Base-by-base conservation (phyloP, 2,113 vertebrate genomes). In the Channa maculata region DNA sequence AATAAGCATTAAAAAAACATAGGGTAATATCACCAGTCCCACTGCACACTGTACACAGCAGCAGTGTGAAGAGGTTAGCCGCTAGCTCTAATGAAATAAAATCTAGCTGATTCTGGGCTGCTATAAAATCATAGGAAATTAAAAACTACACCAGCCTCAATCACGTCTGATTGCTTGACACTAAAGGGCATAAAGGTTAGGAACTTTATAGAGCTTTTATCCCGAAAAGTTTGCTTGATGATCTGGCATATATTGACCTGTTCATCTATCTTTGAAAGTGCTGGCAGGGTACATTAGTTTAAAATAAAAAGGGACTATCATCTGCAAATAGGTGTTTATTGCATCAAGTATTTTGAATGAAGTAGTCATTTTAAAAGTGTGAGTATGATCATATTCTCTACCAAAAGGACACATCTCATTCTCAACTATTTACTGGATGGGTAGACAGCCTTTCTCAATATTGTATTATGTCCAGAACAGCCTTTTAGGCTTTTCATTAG, bases 51-150 rank as follows among this genome's bases (percentile, higher is more conserved):
- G 85, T 63, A 73, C 67, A 77, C 75, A 79, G 84, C 71, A 64
- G 57, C 75, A 75, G 77, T 72, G 78, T 86, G 79, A 73, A 89
- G 83, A 86, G 84, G 77, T 85, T 74, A 66, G 77, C 38, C 71
- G 60, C 63, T 72, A 38, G 58, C 66, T 83, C 74, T 87, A 88
- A 88, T 91, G 83, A 88, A 91, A 92, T 91, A 62, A 91, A 88
- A 83, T 51, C 37, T 57, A 84, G 58, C 82, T 79, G 71, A 83
- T 79, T 75, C 67, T 77, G 50, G 71, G 74, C 36, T 61, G 48
- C 69, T 71, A 75, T 82, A 65, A 75, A 85, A 60, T 77, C 62
- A 57, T 60, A 74, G 73, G 54, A 79, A 86, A 78, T 83, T 53
- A 57, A 66, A 82, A 37, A 70, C 61, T 63, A 65, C 80, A 81